phyloP scores from a whole-genome alignment of 92 coral and sea anemone species.

The Umimayanthus chanpuru region DNA sequence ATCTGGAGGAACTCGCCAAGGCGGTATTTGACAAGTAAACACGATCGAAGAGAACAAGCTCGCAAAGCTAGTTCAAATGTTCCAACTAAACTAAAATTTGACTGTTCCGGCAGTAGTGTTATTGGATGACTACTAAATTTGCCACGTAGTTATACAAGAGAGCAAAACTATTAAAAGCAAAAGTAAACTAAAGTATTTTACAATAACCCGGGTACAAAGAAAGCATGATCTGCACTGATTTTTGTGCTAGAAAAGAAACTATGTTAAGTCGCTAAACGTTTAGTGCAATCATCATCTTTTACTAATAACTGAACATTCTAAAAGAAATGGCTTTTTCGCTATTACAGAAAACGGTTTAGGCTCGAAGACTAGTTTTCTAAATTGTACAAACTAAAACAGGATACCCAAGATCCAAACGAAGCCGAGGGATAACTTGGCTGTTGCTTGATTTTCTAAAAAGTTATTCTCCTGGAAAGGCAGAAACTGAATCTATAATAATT shows the following conservation, averaged over 20 bases:
- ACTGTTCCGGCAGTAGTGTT: neutral
- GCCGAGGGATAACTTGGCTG: neutral
- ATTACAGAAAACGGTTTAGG: neutral
- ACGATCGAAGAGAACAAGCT: neutral
- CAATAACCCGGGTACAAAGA: neutral
- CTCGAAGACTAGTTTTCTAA: neutral
- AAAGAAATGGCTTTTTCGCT: neutral
- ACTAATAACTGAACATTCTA: neutral
- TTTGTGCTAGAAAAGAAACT: neutral
- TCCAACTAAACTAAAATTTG: neutral
- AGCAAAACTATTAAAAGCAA: neutral
- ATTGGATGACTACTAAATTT: neutral
- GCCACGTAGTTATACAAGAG: neutral
- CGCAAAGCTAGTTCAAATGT: neutral
- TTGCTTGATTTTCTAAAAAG: neutral
- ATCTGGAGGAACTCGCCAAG: neutral
- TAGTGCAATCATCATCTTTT: neutral
- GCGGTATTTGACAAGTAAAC: neutral
- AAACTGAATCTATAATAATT: neutral
- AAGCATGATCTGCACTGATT: neutral
- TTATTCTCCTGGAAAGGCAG: neutral
- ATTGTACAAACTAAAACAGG: neutral
- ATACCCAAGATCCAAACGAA: neutral
- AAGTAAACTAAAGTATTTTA: neutral
- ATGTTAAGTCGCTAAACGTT: neutral